phyloP scores from a whole-genome alignment of 2,113 vertebrate species.

The Pygoscelis adeliae region DNA sequence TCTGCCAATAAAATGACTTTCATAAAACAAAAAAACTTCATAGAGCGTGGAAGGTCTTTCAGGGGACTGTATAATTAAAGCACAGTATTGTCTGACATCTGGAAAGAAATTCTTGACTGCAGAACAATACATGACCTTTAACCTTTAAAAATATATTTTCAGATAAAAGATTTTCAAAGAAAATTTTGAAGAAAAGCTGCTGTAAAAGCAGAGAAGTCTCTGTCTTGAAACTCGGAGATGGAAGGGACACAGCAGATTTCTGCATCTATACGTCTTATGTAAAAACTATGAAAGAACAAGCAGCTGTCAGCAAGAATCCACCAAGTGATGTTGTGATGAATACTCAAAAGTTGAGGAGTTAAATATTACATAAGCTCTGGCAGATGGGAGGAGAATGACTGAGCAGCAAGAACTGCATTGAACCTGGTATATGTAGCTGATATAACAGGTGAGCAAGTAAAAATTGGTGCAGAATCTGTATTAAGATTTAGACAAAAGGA shows the following conservation, averaged over 20 bases:
- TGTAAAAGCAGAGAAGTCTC: background rate
- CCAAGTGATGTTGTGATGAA: background rate
- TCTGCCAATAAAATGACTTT: slow-evolving; percentile 7
- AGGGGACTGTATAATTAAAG: background rate
- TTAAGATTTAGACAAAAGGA: background rate
- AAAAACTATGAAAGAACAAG: background rate
- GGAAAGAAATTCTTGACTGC: background rate
- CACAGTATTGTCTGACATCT: background rate
- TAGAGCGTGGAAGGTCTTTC: background rate
- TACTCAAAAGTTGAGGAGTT: background rate
- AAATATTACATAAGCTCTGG: background rate
- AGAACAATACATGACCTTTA: background rate
- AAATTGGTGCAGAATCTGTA: background rate
- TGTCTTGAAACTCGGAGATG: background rate
- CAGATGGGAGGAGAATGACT: background rate
- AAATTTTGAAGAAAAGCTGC: background rate
- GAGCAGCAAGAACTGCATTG: background rate
- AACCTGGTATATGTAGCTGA: background rate
- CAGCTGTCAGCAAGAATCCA: background rate
- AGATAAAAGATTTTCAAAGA: background rate
- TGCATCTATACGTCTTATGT: background rate
- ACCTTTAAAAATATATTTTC: background rate
- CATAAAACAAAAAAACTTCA: background rate
- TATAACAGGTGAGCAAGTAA: background rate
- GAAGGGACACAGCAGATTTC: background rate